Conservation (phyloP, 2,113 vertebrate genomes). For the Irena cyanogastra region DNA sequence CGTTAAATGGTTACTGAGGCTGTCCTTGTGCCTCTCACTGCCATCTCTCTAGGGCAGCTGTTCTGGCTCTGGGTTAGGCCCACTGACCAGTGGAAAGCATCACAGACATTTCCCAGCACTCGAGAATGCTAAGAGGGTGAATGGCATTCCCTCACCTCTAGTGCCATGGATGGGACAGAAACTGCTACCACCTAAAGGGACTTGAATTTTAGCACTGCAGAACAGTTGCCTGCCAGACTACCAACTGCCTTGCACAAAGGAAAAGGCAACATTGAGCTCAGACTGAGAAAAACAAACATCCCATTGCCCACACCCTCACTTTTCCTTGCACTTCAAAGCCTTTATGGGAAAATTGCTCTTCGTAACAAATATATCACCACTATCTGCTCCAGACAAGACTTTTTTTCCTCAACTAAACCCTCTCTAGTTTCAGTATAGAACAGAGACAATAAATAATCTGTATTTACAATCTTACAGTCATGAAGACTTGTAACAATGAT, state of each 20-base stretch:
- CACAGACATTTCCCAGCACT: neutral
- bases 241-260: conserved; percentile 19
- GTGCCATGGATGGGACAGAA: neutral
- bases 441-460: conserved; percentile 81
- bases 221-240: neutral
- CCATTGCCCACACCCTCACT: neutral
- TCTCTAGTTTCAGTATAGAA: conserved; percentile 69
- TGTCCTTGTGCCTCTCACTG: neutral
- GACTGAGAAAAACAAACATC: conserved; percentile 42
- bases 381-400: conserved; percentile 42
- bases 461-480: conserved; percentile 82
- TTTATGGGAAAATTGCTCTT: conserved; percentile 25
- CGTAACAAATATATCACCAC: conserved; percentile 40
- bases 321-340: conserved; percentile 43
- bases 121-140: neutral
- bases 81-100: neutral
- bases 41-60: neutral
- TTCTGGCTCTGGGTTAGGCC: neutral
- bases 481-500: conserved; percentile 68
- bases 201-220: neutral
- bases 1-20: rapidly evolving
- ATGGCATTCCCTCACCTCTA: neutral
- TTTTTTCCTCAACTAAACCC: neutral
- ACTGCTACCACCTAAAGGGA: neutral
- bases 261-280: conserved; percentile 50